Base-by-base conservation (phyloP, 1,140 invertebrate genomes). In the Centruroides vittatus region DNA sequence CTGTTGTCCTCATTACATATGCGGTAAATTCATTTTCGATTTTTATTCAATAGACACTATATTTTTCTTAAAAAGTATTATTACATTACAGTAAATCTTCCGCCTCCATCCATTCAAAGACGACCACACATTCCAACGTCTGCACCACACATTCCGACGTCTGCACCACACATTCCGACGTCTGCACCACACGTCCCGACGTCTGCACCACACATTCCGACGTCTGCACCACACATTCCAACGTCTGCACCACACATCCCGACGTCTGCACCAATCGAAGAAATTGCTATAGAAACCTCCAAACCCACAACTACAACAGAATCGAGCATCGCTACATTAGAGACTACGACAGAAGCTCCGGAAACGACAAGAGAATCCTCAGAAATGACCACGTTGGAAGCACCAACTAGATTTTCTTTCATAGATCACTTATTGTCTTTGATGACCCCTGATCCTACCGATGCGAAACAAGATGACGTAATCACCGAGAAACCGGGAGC, bases 1-100 rank as follows among this genome's bases (percentile, higher is more conserved):
- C 46, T 80, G 79, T 63, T 80, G 79, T 66, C 77, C 78, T 7
- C 70, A 74, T 63, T 72, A 79, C 35, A 68, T 76, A 34, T 81
- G 79, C 59, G 74, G 79, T 79, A 72, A 71, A 41, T 73, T 41
- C 51, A 41, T 8, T 41, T 41, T 41, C 8, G 5, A 41, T 41
- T 8, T 41, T 41, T 41, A 41, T 5, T 41, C 41, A 41, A 8
- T 6, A 41, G 1, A 1, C 8, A 41, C 41, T 41, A 6, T 8
- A 41, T 41, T 41, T 41, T 41, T 3, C 3, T 41, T 41, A 41
- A 41, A 41, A 41, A 6, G 8, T 41, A 23, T 41, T 41, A 41
- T 41, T 8, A 6, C 0, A 8, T 41, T 41, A 6, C 41, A 41
- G 41, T 41, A 8, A 41, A 41, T 8, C 41, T 41, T 41, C 41